A percentile compares a stretch with the other conserved stretches of the same genome.
phyloP scores from a whole-genome alignment of 2,113 vertebrate genomes.

The Todiramphus chloris region DNA sequence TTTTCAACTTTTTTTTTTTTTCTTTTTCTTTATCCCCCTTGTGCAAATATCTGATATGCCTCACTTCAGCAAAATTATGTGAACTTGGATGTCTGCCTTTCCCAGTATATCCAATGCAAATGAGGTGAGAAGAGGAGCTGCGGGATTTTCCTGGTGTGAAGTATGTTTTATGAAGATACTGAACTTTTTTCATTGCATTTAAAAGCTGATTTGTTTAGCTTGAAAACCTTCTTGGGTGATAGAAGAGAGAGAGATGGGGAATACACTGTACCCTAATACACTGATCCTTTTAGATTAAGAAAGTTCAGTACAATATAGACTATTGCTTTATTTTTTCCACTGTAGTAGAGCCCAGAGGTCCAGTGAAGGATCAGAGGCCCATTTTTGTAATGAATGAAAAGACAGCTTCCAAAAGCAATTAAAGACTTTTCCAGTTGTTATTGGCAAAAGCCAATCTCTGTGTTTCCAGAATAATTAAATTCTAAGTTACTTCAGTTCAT shows the following conservation, averaged over 20 bases:
- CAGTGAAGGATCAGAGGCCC: background rate
- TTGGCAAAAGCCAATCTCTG: background rate
- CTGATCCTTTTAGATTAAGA: background rate
- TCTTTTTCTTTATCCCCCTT: background rate
- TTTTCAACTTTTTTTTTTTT: background rate
- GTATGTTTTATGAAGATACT: background rate
- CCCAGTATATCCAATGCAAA: background rate
- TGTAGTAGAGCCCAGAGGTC: background rate
- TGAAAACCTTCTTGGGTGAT: background rate
- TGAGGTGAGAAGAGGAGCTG: background rate
- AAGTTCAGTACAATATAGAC: background rate
- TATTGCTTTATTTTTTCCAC: background rate
- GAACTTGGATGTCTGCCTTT: background rate
- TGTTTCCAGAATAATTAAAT: slow-evolving; percentile 54
- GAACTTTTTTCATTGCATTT: background rate
- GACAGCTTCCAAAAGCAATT: slow-evolving; percentile 32
- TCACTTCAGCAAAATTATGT: background rate
- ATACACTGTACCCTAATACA: background rate
- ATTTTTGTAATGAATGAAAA: background rate
- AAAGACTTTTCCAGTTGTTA: slow-evolving; percentile 55
- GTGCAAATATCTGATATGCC: background rate
- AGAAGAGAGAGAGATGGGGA: background rate
- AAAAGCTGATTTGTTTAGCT: background rate
- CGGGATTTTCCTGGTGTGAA: background rate
- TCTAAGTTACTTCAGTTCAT: background rate